phyloP scores from a whole-genome alignment of 92 coral and sea anemone species.

The Micromussa lordhowensis region DNA sequence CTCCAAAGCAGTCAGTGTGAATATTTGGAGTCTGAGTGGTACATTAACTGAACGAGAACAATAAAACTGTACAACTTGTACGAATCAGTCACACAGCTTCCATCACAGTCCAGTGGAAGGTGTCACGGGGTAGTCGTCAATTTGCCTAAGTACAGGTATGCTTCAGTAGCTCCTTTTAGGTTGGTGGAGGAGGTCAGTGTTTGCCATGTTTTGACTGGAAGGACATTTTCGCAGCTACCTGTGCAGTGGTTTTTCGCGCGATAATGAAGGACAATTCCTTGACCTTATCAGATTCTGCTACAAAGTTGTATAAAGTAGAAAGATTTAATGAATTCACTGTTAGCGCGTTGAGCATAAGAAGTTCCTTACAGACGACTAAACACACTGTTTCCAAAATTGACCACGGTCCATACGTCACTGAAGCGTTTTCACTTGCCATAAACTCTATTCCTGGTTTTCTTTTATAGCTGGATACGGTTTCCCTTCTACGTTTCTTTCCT shows the following conservation, averaged over 20 bases:
- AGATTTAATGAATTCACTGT: conserved; percentile 34
- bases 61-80: too few species aligned
- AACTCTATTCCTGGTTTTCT: conserved; percentile 52
- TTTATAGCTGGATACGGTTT: conserved; percentile 49
- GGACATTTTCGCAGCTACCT: conserved; percentile 60
- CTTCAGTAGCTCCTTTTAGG: too few species aligned
- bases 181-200: too few species aligned
- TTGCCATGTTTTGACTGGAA: too few species aligned
- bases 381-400: conserved; percentile 55
- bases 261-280: conserved; percentile 40
- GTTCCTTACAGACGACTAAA: conserved; percentile 45
- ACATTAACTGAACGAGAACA: too few species aligned
- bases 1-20: too few species aligned
- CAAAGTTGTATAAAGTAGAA: conserved; percentile 35
- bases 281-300: conserved; percentile 42
- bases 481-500: conserved; percentile 44
- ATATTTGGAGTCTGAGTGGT: too few species aligned
- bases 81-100: too few species aligned
- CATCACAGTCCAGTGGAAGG: too few species aligned
- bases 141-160: too few species aligned
- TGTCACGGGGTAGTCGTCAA: too few species aligned
- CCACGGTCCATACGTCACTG: conserved; percentile 57
- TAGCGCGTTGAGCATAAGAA: conserved; percentile 27
- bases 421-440: conserved; percentile 30
- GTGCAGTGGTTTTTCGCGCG: conserved; percentile 47